Evolutionary conservation across 2,888 invertebrate species (phyloP), one percentile per base, ranked within the genome.

Genomic region (Drosophila lacicola): DNA sequence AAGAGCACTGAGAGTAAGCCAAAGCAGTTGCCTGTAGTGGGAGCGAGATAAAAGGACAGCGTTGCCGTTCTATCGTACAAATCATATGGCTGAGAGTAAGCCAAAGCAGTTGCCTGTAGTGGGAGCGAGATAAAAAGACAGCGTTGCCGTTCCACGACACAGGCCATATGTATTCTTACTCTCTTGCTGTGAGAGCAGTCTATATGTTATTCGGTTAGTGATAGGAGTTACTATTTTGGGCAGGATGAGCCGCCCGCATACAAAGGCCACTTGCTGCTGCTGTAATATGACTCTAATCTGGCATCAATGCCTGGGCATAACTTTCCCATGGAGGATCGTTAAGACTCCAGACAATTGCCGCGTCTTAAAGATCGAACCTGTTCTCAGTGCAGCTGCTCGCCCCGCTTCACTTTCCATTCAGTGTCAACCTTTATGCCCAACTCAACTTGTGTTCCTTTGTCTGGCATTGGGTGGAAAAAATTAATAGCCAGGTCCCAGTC

Each of bases 261-360:
- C 56, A 78, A 53, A 68, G 64, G 50, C 50, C 85, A 76, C 88
- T 88, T 80, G 83, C 88, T 80, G 83, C 88, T 80, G 61, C 50
- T 57, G 82, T 82, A 83, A 83, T 72, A 86, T 72, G 82, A 83
- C 74, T 68, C 87, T 81, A 76, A 89, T 81, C 89, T 73, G 50
- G 73, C 57, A 49, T 78, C 76, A 83, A 83, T 83, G 44, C 58
- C 33, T 44, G 51, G 60, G 44, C 39, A 75, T 63, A 73, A 70
- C 69, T 84, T 84, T 83, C 86, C 86, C 85, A 85, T 66, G 75
- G 19, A 25, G 50, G 60, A 78, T 73, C 81, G 67, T 74, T 49
- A 51, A 69, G 55, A 37, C 53, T 45, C 42, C 10, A 65, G 46
- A 76, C 80, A 80, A 67, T 57, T 19, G 51, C 29, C 37, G 67